Evolutionary conservation across 2,888 invertebrate genomes (phyloP).

Genomic region (Sarcophaga subvicina): DNA sequence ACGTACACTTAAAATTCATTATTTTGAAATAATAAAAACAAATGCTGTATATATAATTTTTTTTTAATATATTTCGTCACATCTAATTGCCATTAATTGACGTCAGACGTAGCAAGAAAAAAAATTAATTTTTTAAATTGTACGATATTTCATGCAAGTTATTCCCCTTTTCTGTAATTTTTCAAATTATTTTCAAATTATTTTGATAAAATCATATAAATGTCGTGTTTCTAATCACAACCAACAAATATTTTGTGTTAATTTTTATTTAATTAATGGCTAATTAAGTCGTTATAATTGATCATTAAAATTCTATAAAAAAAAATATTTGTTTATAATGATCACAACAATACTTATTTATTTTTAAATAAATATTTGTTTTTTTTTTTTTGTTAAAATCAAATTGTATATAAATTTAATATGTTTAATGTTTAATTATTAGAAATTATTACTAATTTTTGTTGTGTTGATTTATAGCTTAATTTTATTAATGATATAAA

Average conservation of each 20-base stretch:
- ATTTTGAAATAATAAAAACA: neutral
- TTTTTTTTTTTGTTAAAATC: neutral
- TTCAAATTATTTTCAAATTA: constrained; percentile 7
- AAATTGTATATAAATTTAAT: constrained; percentile 19
- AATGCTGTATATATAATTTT: neutral
- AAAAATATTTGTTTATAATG: neutral
- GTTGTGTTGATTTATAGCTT: constrained; percentile 37
- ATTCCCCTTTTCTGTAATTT: constrained; percentile 37
- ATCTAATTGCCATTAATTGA: constrained; percentile 42
- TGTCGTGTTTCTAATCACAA: constrained; percentile 1
- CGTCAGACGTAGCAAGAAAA: constrained; percentile 31
- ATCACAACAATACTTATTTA: neutral
- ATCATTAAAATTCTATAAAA: constrained; percentile 43
- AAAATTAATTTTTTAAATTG: neutral
- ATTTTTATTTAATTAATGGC: constrained; percentile 47
- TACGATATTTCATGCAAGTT: neutral
- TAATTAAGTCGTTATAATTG: constrained; percentile 52
- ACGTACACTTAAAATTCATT: neutral
- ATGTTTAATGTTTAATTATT: constrained; percentile 43
- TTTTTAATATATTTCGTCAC: neutral
- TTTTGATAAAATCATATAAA: constrained; percentile 30
- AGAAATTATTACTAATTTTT: neutral
- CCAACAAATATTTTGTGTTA: constrained; percentile 47
- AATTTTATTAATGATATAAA: constrained; percentile 24
- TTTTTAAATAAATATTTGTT: neutral